Base-by-base conservation (phyloP, 1,140 invertebrate species). In the Drosophila arawakana region DNA sequence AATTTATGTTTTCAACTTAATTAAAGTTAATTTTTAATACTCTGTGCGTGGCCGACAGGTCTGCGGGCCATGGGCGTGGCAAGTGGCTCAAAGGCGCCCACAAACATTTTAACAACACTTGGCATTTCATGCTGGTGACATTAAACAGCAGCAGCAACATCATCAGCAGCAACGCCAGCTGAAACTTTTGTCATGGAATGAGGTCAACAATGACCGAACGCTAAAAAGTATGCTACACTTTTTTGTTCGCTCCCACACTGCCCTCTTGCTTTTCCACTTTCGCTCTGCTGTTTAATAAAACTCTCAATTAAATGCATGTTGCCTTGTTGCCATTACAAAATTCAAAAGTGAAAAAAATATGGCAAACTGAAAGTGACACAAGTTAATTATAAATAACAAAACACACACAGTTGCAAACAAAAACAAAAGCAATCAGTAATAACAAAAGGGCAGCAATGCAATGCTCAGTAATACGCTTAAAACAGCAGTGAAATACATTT, bases 1-100 rank as follows among this genome's bases (percentile, higher is more conserved):
- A 79, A 89, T 89, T 89, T 84, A 90, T 90, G 85, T 90, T 84
- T 85, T 79, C 81, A 84, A 90, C 85, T 89, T 90, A 89, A 89
- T 89, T 89, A 89, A 90, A 89, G 81, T 89, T 90, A 90, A 89
- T 89, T 89, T 85, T 89, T 90, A 85, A 85, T 89, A 78, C 67
- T 57, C 8, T 37, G 57, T 49, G 76, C 73, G 65, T 67, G 62
- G 68, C 50, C 71, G 73, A 80, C 80, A 83, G 80, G 62, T 74
- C 73, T 67, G 62, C 63, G 61, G 68, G 59, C 65, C 52, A 61
- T 76, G 76, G 80, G 72, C 80, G 60, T 68, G 84, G 60, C 84
- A 81, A 81, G 77, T 89, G 80, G 69, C 86, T 86, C 78, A 90
- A 89, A 89, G 73, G 85, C 81, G 88, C 73, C 75, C 73, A 70